A percentile compares a stretch with the other conserved stretches of the same genome.
Conservation (phyloP, 1,140 invertebrate species). For the Eurytemora carolleeae region DNA sequence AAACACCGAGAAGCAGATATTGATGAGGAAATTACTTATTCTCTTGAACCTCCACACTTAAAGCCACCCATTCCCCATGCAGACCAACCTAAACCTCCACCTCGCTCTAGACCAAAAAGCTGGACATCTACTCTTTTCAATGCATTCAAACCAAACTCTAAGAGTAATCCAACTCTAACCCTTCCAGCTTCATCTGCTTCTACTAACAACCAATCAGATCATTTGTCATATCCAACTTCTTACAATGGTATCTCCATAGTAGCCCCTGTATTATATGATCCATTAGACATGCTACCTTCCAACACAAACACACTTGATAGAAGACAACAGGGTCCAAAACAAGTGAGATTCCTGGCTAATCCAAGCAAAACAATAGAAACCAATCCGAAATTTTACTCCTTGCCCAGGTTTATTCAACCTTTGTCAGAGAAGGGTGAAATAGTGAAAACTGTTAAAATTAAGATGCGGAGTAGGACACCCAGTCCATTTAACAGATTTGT, state of each 20-base stretch:
- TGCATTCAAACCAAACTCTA: constrained; percentile 1
- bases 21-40: background rate
- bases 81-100: background rate
- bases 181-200: no score
- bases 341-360: background rate
- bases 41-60: no score
- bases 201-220: no score
- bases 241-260: no score
- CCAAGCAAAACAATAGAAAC: background rate
- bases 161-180: no score
- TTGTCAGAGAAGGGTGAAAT: background rate
- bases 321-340: background rate
- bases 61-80: constrained; percentile 1
- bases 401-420: background rate
- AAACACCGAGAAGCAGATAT: background rate
- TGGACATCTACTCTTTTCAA: constrained; percentile 14
- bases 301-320: no score
- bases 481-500: constrained; percentile 12
- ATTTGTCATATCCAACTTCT: no score
- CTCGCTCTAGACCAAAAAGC: constrained; percentile 6
- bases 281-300: no score
- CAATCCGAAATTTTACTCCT: background rate
- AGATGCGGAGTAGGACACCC: constrained; percentile 4
- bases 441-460: background rate
- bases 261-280: no score